Evolutionary conservation across 1,140 invertebrate genomes (phyloP).

Genomic region (Chironomus tepperi): DNA sequence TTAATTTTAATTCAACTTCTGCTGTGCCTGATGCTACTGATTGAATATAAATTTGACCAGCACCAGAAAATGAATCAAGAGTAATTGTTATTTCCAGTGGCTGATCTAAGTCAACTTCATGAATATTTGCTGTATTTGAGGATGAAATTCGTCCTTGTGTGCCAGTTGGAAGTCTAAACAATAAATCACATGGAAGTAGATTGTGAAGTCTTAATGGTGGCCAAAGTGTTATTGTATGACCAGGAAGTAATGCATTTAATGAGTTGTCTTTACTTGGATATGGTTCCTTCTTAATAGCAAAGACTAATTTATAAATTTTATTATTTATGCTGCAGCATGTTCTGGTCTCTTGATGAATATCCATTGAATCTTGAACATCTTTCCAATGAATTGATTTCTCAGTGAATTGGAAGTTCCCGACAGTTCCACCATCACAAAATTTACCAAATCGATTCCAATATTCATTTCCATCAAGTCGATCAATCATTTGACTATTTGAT

Average conservation of each 20-base stretch:
- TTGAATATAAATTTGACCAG: slow-evolving; percentile 49
- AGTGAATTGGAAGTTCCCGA: slow-evolving; percentile 24
- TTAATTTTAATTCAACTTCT: slow-evolving; percentile 49
- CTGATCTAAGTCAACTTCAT: slow-evolving; percentile 59
- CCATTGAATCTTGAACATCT: slow-evolving; percentile 27
- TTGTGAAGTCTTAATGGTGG: slow-evolving; percentile 75
- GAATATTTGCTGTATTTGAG: slow-evolving; percentile 34
- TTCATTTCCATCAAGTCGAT: slow-evolving; percentile 20
- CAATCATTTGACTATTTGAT: neutral
- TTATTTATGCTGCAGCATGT: slow-evolving; percentile 32
- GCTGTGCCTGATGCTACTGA: slow-evolving; percentile 41
- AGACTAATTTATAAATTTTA: slow-evolving; percentile 33
- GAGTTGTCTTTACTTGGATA: slow-evolving; percentile 56
- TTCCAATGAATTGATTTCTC: slow-evolving; percentile 32
- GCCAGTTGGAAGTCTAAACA: slow-evolving; percentile 48
- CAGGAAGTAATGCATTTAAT: slow-evolving; percentile 48
- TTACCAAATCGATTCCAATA: slow-evolving; percentile 25
- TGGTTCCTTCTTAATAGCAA: slow-evolving; percentile 65
- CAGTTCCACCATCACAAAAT: neutral
- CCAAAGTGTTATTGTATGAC: slow-evolving; percentile 74
- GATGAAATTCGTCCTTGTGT: slow-evolving; percentile 53
- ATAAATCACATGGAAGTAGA: slow-evolving; percentile 64
- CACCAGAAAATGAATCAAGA: slow-evolving; percentile 73
- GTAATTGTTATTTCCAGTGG: slow-evolving; percentile 61
- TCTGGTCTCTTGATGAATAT: slow-evolving; percentile 29